Percentiles rank a stretch among this genome's conserved stretches.
These are phyloP conservation scores for Saccostrea glomerata DNA, from an alignment of 1,140 invertebrate genomes.

Conservation along the genomic window DNA sequence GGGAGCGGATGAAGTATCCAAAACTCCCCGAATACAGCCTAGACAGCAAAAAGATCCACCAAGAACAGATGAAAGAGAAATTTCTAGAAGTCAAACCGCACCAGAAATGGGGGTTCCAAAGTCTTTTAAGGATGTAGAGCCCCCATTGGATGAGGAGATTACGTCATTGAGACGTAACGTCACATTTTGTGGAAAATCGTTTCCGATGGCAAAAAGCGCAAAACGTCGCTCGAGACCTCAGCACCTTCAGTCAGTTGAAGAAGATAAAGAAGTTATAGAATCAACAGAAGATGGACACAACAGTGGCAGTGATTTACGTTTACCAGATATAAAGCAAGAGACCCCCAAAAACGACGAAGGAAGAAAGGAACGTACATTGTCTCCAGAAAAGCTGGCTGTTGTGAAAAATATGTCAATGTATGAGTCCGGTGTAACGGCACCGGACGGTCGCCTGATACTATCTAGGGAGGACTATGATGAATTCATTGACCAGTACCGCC, in stretches of 20 bases:
- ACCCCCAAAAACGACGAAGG: background rate
- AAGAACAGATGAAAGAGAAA: background rate
- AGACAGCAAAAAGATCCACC: background rate
- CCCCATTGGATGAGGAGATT: background rate
- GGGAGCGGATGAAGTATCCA: background rate
- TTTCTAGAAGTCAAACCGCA: constrained; percentile 16
- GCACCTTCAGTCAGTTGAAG: constrained; percentile 15
- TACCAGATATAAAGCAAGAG: constrained; percentile 9
- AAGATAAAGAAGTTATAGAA: background rate
- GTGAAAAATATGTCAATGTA: constrained; percentile 45
- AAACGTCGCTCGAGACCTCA: background rate
- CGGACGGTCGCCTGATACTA: constrained; percentile 50
- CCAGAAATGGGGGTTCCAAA: constrained; percentile 7
- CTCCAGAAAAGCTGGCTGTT: constrained; percentile 2
- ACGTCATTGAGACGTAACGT: constrained; percentile 37
- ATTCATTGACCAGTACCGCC: constrained; percentile 47
- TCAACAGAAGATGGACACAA: background rate
- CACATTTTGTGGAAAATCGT: constrained; percentile 45
- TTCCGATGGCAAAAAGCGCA: constrained; percentile 46
- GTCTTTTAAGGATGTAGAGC: background rate
- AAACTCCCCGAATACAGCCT: background rate
- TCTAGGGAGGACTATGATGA: constrained; percentile 51
- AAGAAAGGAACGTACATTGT: constrained; percentile 2
- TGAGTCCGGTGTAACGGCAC: constrained; percentile 53
- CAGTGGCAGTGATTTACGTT: background rate